Evolutionary conservation across 2,888 invertebrate species (phyloP), one percentile per base, ranked within the genome.

Genomic region (Blera fallax): DNA sequence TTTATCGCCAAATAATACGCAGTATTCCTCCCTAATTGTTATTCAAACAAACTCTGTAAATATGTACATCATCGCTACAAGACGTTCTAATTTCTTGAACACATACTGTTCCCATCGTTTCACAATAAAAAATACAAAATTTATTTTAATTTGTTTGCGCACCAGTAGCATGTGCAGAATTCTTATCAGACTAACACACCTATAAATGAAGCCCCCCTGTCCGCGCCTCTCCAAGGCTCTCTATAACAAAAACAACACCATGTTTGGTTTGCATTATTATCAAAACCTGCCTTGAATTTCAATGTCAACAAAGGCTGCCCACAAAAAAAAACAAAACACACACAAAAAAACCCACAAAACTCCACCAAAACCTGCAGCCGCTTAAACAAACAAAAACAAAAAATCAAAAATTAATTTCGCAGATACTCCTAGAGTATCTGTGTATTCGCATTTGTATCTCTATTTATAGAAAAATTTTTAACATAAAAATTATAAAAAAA

Each of bases 401-500:
- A 27, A 21, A 21, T 10, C 21, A 43, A 27, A 62, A 27, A 27
- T 14, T 43, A 18, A 48, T 7, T 14, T 43, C 7, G n/a, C 60
- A 16, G 27, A 43, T 43, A 60, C 40, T 60, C 1, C 11, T 10
- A 45, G 3, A 48, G 48, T 62, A 56, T 56, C 32, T 32, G 34
- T 21, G 18, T 34, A 56, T 56, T 43, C 62, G 37, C 18, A 37
- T 58, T 58, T 58, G 8, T 2, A 16, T 62, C 10, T 62, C 62
- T 43, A 62, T 62, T 62, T 62, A 62, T 45, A 62, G 62, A 62
- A 62, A 62, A 7, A 24, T 11, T 32, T 11, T 14, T 58, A 21
- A 58, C n/a, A 37, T 14, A 37, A 11, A 58, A 21, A 11, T 48
- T n/a, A 48, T 27, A 34, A 67, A 40, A 37, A 14, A 11, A 24